Conservation (phyloP, 2,113 vertebrate genomes). For the Antechinus flavipes region DNA sequence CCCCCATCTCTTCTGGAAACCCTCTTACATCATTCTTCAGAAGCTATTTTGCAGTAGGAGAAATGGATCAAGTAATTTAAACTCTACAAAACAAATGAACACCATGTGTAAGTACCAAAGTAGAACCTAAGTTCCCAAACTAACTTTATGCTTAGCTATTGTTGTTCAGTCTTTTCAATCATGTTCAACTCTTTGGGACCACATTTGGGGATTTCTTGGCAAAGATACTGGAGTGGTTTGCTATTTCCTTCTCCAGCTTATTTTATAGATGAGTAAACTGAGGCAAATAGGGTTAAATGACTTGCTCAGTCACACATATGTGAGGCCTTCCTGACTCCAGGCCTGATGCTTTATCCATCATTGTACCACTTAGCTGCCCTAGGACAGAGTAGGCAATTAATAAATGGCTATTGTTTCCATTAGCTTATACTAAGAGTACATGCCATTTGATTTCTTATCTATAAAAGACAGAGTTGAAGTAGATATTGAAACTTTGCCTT, state of each 20-base stretch:
- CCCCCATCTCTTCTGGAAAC: background rate
- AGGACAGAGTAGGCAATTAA: background rate
- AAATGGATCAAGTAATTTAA: background rate
- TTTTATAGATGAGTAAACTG: background rate
- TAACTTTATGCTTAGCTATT: background rate
- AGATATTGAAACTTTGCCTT: background rate
- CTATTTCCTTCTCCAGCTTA: background rate
- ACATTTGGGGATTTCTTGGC: background rate
- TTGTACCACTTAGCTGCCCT: background rate
- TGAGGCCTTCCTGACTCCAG: no score
- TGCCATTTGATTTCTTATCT: background rate
- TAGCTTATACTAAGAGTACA: background rate
- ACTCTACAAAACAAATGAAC: background rate
- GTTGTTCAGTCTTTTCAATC: background rate
- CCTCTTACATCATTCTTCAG: background rate
- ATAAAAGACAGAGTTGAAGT: background rate
- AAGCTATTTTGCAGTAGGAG: background rate
- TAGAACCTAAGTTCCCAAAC: background rate
- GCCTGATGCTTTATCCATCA: no score
- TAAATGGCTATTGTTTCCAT: background rate
- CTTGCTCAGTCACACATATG: background rate
- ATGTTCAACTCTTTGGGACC: background rate
- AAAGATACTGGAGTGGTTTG: background rate
- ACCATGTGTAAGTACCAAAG: background rate
- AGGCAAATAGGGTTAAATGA: background rate